A percentile compares a stretch with the other conserved stretches of the same genome.
Conservation (phyloP, 2,113 vertebrate genomes). For the Seriola dumerili region DNA sequence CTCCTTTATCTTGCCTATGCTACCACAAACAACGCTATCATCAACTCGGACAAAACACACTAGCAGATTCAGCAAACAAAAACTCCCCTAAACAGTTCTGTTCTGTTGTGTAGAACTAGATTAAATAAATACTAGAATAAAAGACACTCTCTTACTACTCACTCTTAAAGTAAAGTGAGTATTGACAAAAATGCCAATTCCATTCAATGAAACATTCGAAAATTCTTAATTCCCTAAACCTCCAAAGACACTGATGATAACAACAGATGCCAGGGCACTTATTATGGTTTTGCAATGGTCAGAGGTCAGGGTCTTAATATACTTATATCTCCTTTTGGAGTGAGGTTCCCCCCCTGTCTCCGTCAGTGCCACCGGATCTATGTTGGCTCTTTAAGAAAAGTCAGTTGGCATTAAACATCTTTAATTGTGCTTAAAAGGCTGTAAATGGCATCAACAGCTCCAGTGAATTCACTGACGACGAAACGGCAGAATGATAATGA, state of each 20-base stretch:
- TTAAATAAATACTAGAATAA: not conserved
- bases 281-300: not conserved
- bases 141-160: not conserved
- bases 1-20: too few relatives aligned
- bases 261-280: constrained; percentile 22
- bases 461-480: constrained; percentile 58
- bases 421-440: constrained; percentile 81
- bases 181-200: constrained; percentile 44
- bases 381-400: constrained; percentile 56
- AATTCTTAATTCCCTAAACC: constrained; percentile 9
- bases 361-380: constrained; percentile 9
- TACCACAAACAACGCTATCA: too few relatives aligned
- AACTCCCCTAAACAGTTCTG: too few relatives aligned
- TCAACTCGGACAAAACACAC: too few relatives aligned
- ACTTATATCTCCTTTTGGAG: constrained; percentile 8
- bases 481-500: constrained; percentile 63
- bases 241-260: constrained; percentile 43
- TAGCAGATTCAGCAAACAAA: too few relatives aligned
- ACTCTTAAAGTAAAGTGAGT: not conserved
- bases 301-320: constrained; percentile 16
- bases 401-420: constrained; percentile 61
- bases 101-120: too few relatives aligned
- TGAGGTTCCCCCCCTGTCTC: constrained; percentile 20
- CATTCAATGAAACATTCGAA: constrained; percentile 25
- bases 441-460: constrained; percentile 76